Percentiles rank a stretch among this genome's conserved stretches.
phyloP scores from a whole-genome alignment of 2,888 invertebrate species.

The Pachydiplax longipennis region DNA sequence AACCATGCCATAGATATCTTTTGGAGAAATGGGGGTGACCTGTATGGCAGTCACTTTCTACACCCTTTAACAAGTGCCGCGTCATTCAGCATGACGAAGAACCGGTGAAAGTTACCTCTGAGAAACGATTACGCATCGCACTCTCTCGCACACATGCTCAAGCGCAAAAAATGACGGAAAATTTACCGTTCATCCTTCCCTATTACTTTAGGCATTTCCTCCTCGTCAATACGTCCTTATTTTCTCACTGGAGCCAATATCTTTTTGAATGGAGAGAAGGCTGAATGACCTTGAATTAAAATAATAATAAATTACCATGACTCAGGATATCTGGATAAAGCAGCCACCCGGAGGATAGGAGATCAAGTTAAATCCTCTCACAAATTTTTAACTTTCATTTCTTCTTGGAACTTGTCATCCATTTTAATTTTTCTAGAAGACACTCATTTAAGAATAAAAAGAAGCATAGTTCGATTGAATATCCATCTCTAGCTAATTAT shows the following conservation, averaged over 20 bases:
- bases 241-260: neutral
- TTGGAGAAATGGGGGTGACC: neutral
- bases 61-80: neutral
- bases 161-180: neutral
- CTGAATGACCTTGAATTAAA: neutral
- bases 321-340: too few relatives aligned
- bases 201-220: neutral
- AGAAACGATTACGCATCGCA: neutral
- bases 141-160: neutral
- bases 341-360: too few relatives aligned
- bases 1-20: neutral
- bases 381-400: too few relatives aligned
- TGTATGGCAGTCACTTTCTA: constrained; percentile 15
- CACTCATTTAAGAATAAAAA: too few relatives aligned
- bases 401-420: too few relatives aligned
- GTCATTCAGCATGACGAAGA: neutral
- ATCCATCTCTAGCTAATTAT: too few relatives aligned
- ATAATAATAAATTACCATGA: too few relatives aligned
- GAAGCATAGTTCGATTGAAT: too few relatives aligned
- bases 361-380: too few relatives aligned
- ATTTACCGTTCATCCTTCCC: neutral
- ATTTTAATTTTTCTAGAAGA: too few relatives aligned
- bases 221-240: neutral
- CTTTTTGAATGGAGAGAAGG: neutral
- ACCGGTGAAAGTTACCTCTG: constrained; percentile 9